Percentiles rank a stretch among this genome's conserved stretches.
Evolutionary conservation across 2,113 vertebrate genomes (phyloP).

Genomic region (Pterocles gutturalis): DNA sequence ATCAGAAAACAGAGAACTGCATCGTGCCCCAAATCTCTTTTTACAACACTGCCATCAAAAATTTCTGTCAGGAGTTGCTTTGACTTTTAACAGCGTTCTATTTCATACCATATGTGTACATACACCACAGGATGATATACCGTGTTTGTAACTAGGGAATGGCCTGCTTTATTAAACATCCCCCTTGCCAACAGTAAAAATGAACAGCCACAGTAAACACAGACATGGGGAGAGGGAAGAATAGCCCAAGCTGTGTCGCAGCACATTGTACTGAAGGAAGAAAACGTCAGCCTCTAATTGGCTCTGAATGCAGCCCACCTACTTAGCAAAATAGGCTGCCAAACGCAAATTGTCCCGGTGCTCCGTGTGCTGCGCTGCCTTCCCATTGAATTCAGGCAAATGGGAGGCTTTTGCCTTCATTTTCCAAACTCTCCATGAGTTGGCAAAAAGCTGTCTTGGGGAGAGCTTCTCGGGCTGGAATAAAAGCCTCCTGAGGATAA

Average conservation of each 20-base stretch:
- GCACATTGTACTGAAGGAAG: constrained; percentile 36
- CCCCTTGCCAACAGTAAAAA: constrained; percentile 47
- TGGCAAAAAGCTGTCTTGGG: constrained; percentile 32
- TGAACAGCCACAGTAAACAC: constrained; percentile 63
- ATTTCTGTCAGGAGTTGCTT: constrained; percentile 35
- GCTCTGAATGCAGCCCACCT: constrained; percentile 56
- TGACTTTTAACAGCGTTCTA: constrained; percentile 29
- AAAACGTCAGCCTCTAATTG: constrained; percentile 40
- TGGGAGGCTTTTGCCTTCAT: constrained; percentile 41
- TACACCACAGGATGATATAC: constrained; percentile 21
- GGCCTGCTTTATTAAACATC: constrained; percentile 66
- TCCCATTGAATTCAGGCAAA: constrained; percentile 40
- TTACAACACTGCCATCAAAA: not conserved
- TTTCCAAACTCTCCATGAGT: constrained; percentile 45
- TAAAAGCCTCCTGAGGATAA: not conserved
- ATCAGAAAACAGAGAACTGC: not conserved
- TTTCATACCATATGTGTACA: constrained; percentile 46
- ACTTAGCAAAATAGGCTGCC: constrained; percentile 55
- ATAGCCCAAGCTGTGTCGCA: not conserved
- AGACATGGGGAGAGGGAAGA: constrained; percentile 31
- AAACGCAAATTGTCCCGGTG: constrained; percentile 52
- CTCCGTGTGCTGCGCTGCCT: not conserved
- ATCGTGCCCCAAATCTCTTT: rapidly evolving
- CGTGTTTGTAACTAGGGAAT: constrained; percentile 43
- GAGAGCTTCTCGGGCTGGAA: constrained; percentile 31